Evolutionary conservation across 2,888 invertebrate species (phyloP).

Genomic region (Erannis defoliaria): DNA sequence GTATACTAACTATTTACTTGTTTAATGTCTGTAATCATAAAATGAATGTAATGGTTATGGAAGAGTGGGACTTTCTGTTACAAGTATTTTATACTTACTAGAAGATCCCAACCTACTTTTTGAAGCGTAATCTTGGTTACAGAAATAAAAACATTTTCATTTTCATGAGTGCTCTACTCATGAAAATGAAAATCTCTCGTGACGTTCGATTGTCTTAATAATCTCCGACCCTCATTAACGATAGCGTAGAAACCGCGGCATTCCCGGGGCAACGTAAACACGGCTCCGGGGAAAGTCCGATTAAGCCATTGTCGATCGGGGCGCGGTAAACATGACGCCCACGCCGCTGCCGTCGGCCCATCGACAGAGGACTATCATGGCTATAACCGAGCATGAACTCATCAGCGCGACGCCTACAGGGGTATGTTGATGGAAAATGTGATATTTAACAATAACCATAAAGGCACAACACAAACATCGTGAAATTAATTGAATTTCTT

Average conservation of each 20-base stretch:
- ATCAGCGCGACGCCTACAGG: constrained; percentile 18
- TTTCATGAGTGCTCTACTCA: too few species aligned
- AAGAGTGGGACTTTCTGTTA: too few species aligned
- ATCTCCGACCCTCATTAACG: constrained; percentile 26
- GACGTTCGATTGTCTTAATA: constrained; percentile 3
- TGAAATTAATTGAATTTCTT: too few species aligned
- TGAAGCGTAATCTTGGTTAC: too few species aligned
- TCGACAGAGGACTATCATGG: constrained; percentile 31
- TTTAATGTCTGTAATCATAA: too few species aligned
- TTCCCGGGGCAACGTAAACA: constrained; percentile 56
- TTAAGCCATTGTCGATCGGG: constrained; percentile 50
- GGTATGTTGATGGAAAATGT: constrained; percentile 24
- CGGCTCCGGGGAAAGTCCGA: constrained; percentile 54
- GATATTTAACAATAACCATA: constrained; percentile 34
- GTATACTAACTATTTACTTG: too few species aligned
- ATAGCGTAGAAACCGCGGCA: constrained; percentile 45
- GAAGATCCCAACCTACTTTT: too few species aligned
- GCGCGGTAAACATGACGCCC: constrained; percentile 51
- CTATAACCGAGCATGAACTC: constrained; percentile 59
- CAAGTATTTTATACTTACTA: too few species aligned
- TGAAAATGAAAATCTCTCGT: too few species aligned
- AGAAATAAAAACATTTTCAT: too few species aligned
- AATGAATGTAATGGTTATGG: too few species aligned
- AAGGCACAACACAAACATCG: background rate
- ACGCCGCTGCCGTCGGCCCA: constrained; percentile 29